These are phyloP conservation scores for Orcinus orca DNA, from an alignment of 2,113 vertebrate genomes.

Conservation along the genomic window DNA sequence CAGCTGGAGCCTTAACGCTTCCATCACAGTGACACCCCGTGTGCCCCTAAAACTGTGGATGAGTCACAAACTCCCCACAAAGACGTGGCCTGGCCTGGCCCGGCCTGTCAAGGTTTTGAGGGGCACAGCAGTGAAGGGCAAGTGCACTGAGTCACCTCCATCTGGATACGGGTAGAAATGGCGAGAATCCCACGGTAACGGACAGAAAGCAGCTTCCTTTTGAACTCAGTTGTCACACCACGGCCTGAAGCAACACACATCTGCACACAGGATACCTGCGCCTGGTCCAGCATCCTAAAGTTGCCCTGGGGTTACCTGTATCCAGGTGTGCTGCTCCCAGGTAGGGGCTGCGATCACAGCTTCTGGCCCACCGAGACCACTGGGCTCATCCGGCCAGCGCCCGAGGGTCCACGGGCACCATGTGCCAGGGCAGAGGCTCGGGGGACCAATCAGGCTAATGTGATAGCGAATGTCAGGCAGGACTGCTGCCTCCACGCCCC, in stretches of 20 bases:
- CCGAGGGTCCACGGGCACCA: rapidly evolving
- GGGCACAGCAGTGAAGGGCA: not conserved
- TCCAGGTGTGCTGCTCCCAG: not conserved
- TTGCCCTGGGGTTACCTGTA: not conserved
- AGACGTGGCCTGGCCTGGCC: not conserved
- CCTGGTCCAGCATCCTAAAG: not conserved
- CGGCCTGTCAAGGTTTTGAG: rapidly evolving
- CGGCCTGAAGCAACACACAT: not conserved
- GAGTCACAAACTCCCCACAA: not conserved
- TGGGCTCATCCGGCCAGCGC: not conserved
- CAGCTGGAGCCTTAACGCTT: rapidly evolving
- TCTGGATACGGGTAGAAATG: rapidly evolving
- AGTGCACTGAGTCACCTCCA: not conserved
- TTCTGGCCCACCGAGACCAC: rapidly evolving
- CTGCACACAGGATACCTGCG: rapidly evolving
- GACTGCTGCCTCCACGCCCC: not conserved
- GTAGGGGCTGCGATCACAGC: not conserved
- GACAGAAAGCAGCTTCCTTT: not conserved
- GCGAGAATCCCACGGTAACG: rapidly evolving
- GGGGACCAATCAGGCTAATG: not conserved
- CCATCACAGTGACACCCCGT: rapidly evolving
- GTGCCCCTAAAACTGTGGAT: rapidly evolving
- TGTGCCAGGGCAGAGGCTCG: rapidly evolving
- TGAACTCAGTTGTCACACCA: rapidly evolving
- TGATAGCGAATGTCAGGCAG: not conserved